These are phyloP conservation scores for Cardiocondyla obscurior DNA, from an alignment of 1,140 invertebrate genomes.

Conservation along the genomic window DNA sequence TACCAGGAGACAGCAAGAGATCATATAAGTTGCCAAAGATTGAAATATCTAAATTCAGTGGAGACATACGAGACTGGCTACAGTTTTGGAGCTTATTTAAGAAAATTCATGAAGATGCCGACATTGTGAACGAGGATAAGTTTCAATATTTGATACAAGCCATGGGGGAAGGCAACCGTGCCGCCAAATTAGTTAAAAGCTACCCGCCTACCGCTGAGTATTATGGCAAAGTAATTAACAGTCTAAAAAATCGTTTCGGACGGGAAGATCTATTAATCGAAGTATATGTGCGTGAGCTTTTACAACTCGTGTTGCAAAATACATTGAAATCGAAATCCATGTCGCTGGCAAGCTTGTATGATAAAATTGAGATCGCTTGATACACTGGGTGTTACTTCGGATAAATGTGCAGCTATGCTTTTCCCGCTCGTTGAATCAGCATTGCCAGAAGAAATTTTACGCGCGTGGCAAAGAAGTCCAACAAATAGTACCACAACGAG, in stretches of 20 bases:
- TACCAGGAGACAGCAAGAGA: too few relatives aligned
- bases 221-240: background rate
- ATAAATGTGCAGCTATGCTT: background rate
- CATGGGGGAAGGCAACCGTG: too few relatives aligned
- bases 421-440: background rate
- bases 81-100: background rate
- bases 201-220: background rate
- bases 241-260: background rate
- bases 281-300: background rate
- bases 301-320: background rate
- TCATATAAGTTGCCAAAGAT: background rate
- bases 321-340: background rate
- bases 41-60: background rate
- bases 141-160: background rate
- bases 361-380: background rate
- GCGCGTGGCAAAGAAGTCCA: background rate
- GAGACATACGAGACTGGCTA: background rate
- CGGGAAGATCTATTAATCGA: background rate
- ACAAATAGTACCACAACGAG: too few relatives aligned
- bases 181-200: background rate
- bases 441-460: background rate
- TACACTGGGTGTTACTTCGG: background rate
- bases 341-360: background rate
- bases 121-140: background rate
- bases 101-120: background rate